A percentile compares a stretch with the other conserved stretches of the same genome.
Evolutionary conservation across 2,797 vertebrate genomes (phyloP).

Genomic region (Pantherophis vulpinus): DNA sequence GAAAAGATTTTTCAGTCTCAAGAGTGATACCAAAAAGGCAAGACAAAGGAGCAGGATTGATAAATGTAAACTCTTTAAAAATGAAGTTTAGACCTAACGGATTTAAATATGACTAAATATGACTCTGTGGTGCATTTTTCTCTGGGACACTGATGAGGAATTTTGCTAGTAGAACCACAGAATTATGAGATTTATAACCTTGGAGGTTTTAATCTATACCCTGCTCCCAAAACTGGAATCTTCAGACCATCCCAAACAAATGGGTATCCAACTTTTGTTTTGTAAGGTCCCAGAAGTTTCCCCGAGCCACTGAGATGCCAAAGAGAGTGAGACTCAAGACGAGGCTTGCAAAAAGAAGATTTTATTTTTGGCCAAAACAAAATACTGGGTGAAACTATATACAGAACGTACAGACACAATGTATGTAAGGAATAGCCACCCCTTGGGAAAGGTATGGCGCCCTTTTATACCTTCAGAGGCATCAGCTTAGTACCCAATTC

Average conservation of each 20-base stretch:
- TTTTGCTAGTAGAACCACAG: background rate
- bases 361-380: too few species aligned
- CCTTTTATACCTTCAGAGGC: too few species aligned
- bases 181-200: background rate
- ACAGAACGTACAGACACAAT: too few species aligned
- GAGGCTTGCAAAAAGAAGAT: too few species aligned
- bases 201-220: background rate
- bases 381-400: too few species aligned
- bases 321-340: too few species aligned
- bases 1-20: background rate
- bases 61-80: background rate
- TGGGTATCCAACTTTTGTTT: background rate
- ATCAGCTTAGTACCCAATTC: too few species aligned
- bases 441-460: too few species aligned
- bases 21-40: background rate
- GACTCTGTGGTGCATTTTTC: background rate
- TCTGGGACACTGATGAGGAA: background rate
- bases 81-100: background rate
- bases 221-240: background rate
- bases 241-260: background rate
- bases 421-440: too few species aligned
- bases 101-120: background rate
- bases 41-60: background rate
- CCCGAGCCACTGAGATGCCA: too few species aligned
- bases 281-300: too few species aligned